A percentile compares a stretch with the other conserved stretches of the same genome.
Evolutionary conservation across 2,797 vertebrate species (phyloP).

Genomic region (Meriones psammophilus): DNA sequence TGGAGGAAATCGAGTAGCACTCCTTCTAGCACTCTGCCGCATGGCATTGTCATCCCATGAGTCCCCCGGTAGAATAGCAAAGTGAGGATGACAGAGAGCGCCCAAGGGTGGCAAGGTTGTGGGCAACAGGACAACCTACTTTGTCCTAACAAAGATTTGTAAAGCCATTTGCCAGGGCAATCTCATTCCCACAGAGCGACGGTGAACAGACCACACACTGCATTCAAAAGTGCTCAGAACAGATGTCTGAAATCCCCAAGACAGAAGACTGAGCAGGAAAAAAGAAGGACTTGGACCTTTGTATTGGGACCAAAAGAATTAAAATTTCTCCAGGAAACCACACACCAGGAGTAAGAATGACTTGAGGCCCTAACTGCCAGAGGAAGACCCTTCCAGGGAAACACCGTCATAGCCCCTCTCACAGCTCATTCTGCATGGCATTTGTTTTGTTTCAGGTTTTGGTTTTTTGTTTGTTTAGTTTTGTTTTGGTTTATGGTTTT

Average conservation of each 20-base stretch:
- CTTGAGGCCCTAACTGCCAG: background rate
- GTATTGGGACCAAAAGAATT: background rate
- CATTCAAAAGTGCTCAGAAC: background rate
- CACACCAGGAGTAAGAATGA: background rate
- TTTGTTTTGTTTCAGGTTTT: too few relatives aligned
- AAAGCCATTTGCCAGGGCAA: background rate
- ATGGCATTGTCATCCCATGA: background rate
- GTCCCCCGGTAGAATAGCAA: background rate
- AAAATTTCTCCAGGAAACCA: too few relatives aligned
- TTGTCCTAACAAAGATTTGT: background rate
- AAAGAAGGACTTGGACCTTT: background rate
- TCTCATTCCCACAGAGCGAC: background rate
- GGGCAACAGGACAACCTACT: background rate
- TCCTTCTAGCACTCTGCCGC: background rate
- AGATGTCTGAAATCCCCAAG: background rate
- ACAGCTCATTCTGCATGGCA: background rate
- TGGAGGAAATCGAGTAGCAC: background rate
- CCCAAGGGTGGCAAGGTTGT: background rate
- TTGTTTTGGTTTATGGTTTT: too few relatives aligned
- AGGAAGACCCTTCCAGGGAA: background rate
- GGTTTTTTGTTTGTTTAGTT: too few relatives aligned
- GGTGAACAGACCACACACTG: background rate
- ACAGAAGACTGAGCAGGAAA: background rate
- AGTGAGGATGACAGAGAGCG: too few relatives aligned
- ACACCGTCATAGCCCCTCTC: background rate